phyloP scores from a whole-genome alignment of 2,113 vertebrate species.

The Scomber scombrus region DNA sequence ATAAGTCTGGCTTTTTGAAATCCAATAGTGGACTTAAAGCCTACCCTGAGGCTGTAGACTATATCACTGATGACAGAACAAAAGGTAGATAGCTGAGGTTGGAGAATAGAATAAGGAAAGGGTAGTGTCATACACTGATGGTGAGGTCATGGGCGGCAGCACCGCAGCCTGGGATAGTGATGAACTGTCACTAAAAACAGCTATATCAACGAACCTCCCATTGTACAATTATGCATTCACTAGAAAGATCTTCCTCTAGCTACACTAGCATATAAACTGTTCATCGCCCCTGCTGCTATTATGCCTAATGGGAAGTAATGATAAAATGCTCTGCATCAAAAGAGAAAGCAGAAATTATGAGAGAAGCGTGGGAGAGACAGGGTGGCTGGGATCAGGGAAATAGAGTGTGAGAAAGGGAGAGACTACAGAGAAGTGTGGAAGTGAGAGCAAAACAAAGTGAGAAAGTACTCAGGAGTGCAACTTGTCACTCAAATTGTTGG shows the following conservation, averaged over 20 bases:
- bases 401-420: slow-evolving; percentile 59
- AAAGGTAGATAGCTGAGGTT: slow-evolving; percentile 29
- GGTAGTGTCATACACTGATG: neutral
- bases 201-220: neutral
- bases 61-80: slow-evolving; percentile 26
- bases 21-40: slow-evolving; percentile 34
- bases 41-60: slow-evolving; percentile 3
- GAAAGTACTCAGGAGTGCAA: slow-evolving; percentile 68
- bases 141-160: slow-evolving; percentile 27
- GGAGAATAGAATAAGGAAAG: neutral
- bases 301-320: slow-evolving; percentile 70
- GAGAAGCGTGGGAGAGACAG: slow-evolving; percentile 67
- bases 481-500: slow-evolving; percentile 67
- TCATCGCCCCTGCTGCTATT: slow-evolving; percentile 54
- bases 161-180: neutral
- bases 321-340: slow-evolving; percentile 65
- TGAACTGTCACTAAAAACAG: slow-evolving; percentile 39
- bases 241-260: slow-evolving; percentile 34
- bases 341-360: slow-evolving; percentile 63
- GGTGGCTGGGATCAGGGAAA: slow-evolving; percentile 56
- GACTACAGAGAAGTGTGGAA: slow-evolving; percentile 33
- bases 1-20: slow-evolving; percentile 36
- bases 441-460: slow-evolving; percentile 68
- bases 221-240: slow-evolving; percentile 37
- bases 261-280: slow-evolving; percentile 24